Conservation (phyloP, 2,113 vertebrate species). For the Eidolon helvum region DNA sequence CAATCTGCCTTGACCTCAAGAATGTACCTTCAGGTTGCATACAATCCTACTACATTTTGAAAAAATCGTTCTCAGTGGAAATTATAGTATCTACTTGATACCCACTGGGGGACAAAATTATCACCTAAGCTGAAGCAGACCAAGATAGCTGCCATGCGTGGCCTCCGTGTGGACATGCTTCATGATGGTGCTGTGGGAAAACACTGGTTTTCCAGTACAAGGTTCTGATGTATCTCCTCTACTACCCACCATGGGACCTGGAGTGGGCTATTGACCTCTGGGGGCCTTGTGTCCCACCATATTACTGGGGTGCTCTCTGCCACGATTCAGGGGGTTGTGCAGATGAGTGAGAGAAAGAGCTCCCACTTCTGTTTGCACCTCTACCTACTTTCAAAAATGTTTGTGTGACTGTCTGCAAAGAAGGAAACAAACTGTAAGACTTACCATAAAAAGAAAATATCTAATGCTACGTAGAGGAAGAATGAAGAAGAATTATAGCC, state of each 20-base stretch:
- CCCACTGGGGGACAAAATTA: not conserved
- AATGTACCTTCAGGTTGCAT: not conserved
- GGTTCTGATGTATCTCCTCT: not conserved
- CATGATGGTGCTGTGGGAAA: not conserved
- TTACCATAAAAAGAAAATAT: not conserved
- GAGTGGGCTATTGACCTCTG: not conserved
- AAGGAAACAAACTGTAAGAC: constrained; percentile 8
- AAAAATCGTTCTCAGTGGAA: not conserved
- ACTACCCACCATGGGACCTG: not conserved
- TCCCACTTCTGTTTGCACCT: not conserved
- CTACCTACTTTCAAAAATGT: not conserved
- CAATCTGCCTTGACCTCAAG: not conserved
- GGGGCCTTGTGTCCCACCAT: not conserved
- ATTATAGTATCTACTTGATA: not conserved
- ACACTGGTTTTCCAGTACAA: not conserved
- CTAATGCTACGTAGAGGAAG: not conserved
- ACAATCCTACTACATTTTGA: not conserved
- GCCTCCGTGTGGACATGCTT: not conserved
- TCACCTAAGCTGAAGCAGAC: not conserved
- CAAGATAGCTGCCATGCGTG: not conserved
- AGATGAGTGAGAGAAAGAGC: not conserved
- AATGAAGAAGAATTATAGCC: not conserved
- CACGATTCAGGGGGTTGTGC: not conserved
- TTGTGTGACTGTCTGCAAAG: not conserved
- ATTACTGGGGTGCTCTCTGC: not conserved